Conservation (phyloP, 92 coral and sea anemone species). For the Parazoanthus swiftii region DNA sequence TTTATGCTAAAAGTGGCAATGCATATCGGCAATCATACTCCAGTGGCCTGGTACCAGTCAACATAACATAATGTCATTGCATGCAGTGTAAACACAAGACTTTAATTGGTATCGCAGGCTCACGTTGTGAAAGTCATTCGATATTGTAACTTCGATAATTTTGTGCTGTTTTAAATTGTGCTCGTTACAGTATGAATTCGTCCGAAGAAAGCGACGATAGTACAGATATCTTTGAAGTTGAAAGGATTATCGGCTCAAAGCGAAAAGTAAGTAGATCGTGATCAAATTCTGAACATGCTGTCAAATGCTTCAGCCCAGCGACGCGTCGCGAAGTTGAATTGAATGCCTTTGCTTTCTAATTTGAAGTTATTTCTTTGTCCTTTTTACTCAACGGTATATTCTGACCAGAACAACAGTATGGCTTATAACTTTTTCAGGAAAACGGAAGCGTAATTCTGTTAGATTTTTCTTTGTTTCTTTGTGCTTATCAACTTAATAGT, state of each 20-base stretch:
- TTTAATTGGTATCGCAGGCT: constrained; percentile 3
- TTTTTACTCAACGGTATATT: neutral
- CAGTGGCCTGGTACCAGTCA: constrained; percentile 8
- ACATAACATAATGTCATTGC: neutral
- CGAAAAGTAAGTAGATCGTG: neutral
- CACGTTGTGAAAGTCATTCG: neutral
- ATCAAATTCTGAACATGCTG: neutral
- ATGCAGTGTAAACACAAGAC: no score
- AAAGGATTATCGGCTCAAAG: neutral
- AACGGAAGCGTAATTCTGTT: neutral
- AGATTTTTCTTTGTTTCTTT: neutral
- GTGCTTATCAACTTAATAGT: neutral
- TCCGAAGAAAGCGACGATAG: neutral
- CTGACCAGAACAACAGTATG: neutral
- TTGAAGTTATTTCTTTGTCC: neutral
- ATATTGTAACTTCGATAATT: neutral
- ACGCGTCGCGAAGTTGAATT: neutral
- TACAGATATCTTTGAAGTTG: constrained; percentile 11
- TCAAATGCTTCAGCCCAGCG: neutral
- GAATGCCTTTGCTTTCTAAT: neutral
- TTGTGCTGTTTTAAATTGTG: neutral
- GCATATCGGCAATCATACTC: neutral
- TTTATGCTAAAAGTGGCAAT: no score
- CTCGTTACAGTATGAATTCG: neutral
- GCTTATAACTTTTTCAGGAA: neutral